A percentile compares a stretch with the other conserved stretches of the same genome.
These are phyloP conservation scores for Apeltes quadracus DNA, from an alignment of 2,113 vertebrate genomes.

Conservation along the genomic window DNA sequence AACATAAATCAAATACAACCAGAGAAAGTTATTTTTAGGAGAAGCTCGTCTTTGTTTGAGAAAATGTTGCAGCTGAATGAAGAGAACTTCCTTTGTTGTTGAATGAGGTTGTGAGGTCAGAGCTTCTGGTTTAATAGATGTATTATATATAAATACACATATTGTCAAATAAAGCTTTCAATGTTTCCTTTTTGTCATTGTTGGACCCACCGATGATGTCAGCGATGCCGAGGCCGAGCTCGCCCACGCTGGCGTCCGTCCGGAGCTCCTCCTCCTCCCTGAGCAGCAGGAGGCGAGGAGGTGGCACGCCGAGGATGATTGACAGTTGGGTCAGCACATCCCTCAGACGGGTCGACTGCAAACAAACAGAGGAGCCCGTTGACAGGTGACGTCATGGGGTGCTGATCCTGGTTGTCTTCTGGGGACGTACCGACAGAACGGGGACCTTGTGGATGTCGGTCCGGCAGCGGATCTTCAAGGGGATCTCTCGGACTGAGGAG, in stretches of 20 bases:
- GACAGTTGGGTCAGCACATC: slow-evolving; percentile 72
- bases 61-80: no score
- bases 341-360: slow-evolving; percentile 71
- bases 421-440: slow-evolving; percentile 68
- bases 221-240: slow-evolving; percentile 78
- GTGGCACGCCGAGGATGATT: slow-evolving; percentile 68
- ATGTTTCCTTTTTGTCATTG: not conserved
- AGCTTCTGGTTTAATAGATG: no score
- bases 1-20: no score
- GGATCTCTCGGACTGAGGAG: slow-evolving; percentile 55
- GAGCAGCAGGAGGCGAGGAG: slow-evolving; percentile 74
- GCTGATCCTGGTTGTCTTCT: not conserved
- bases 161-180: no score
- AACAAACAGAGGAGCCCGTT: slow-evolving; percentile 6
- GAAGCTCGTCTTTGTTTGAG: no score
- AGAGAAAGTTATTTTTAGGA: no score
- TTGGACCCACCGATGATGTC: slow-evolving; percentile 80
- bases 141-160: no score
- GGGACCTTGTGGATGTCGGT: slow-evolving; percentile 75
- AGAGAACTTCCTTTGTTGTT: no score
- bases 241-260: slow-evolving; percentile 43
- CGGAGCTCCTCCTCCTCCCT: slow-evolving; percentile 75
- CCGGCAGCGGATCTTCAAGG: slow-evolving; percentile 79
- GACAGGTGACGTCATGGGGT: not conserved
- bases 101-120: no score